Conservation (phyloP, 2,888 invertebrate genomes). For the Dynastes tityus region DNA sequence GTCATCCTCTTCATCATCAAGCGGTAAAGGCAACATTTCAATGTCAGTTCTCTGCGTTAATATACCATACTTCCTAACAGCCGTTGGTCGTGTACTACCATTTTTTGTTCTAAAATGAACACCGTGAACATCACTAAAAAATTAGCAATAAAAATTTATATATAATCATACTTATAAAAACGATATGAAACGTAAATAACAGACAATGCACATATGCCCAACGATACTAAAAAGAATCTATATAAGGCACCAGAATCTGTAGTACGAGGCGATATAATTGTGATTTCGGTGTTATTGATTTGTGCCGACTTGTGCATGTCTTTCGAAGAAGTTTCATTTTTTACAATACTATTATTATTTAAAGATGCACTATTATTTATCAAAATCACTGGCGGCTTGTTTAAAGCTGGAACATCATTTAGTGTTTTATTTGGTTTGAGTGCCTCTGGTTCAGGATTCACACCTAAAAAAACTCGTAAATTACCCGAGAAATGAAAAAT, state of each 20-base stretch:
- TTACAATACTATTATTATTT: too few species aligned
- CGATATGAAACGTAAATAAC: conserved; percentile 58
- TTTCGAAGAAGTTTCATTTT: too few species aligned
- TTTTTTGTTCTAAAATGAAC: conserved; percentile 57
- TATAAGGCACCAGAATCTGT: conserved; percentile 58
- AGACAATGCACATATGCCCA: conserved; percentile 58
- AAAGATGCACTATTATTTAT: not conserved
- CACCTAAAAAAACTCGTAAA: too few species aligned
- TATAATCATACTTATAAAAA: conserved; percentile 57
- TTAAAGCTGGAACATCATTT: too few species aligned
- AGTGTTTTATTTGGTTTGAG: not conserved
- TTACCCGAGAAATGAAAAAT: not conserved
- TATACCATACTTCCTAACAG: conserved; percentile 68
- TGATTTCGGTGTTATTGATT: not conserved
- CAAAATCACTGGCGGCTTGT: not conserved
- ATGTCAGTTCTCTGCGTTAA: conserved; percentile 66
- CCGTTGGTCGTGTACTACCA: conserved; percentile 55
- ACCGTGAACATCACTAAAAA: not conserved
- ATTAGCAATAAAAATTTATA: not conserved
- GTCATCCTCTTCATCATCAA: conserved; percentile 69
- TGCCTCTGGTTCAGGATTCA: not conserved
- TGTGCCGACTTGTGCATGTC: not conserved
- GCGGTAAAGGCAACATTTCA: conserved; percentile 69
- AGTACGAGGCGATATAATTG: not conserved
- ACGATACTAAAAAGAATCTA: conserved; percentile 60